phyloP scores from a whole-genome alignment of 2,113 vertebrate genomes.

The Xyrauchen texanus region DNA sequence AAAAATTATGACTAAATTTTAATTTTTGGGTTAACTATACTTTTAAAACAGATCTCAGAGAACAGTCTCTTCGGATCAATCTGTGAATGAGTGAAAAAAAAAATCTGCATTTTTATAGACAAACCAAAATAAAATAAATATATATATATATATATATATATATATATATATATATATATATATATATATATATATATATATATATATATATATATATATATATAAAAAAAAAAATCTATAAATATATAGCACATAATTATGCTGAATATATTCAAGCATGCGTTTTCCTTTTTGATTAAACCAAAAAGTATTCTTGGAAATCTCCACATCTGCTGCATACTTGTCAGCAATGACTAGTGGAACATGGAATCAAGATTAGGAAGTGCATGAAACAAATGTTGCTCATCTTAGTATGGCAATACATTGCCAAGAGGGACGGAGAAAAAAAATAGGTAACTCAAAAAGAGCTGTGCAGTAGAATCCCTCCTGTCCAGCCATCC shows the following conservation, averaged over 20 bases:
- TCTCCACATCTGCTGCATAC: neutral
- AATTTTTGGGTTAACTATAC: no score
- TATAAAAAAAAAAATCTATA: slow-evolving; percentile 36
- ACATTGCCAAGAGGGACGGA: no score
- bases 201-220: no score
- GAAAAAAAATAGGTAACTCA: neutral
- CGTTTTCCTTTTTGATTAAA: slow-evolving; percentile 4
- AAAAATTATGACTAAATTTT: no score
- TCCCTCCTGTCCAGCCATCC: slow-evolving; percentile 22
- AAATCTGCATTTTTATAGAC: neutral
- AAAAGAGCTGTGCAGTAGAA: slow-evolving; percentile 18
- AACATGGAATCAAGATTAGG: slow-evolving; percentile 14
- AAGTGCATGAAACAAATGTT: neutral
- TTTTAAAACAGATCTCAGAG: no score
- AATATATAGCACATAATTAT: slow-evolving; percentile 16
- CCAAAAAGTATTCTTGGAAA: neutral
- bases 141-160: no score
- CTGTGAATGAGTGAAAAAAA: neutral
- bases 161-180: no score
- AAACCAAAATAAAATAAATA: slow-evolving; percentile 22
- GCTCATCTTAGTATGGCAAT: neutral
- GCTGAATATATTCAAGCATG: neutral
- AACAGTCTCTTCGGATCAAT: no score
- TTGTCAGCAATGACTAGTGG: neutral
- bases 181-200: no score